A percentile compares a stretch with the other conserved stretches of the same genome.
Evolutionary conservation across 2,797 vertebrate species (phyloP).

Genomic region (Caiman crocodilus): DNA sequence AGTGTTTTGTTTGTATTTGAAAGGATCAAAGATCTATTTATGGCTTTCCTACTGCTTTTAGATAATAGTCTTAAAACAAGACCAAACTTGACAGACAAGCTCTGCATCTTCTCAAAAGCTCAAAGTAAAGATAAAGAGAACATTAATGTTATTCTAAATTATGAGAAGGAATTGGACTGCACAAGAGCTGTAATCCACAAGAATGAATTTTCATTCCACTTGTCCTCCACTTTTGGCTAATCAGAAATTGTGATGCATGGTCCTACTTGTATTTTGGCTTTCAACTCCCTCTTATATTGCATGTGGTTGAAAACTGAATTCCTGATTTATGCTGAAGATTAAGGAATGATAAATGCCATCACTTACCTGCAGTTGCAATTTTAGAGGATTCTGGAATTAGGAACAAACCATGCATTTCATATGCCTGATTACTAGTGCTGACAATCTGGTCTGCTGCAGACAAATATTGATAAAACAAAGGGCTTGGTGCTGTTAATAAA

Average conservation of each 20-base stretch:
- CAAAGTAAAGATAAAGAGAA: conserved; percentile 54
- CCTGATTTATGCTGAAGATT: conserved; percentile 32
- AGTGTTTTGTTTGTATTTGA: conserved; percentile 50
- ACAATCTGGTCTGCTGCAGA: conserved; percentile 43
- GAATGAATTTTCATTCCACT: conserved; percentile 63
- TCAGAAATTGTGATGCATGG: conserved; percentile 67
- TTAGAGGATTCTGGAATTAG: conserved; percentile 46
- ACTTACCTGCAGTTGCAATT: neutral
- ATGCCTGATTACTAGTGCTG: conserved; percentile 16
- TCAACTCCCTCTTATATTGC: conserved; percentile 52
- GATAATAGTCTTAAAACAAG: conserved; percentile 67
- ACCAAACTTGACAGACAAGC: conserved; percentile 72
- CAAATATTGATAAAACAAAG: conserved; percentile 20
- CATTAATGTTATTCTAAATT: conserved; percentile 70
- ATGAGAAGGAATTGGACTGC: conserved; percentile 61
- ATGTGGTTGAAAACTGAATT: conserved; percentile 46
- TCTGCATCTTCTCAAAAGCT: conserved; percentile 75
- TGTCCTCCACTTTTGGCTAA: conserved; percentile 61
- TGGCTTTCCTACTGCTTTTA: conserved; percentile 46
- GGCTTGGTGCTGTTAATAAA: conserved; percentile 44
- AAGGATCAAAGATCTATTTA: conserved; percentile 64
- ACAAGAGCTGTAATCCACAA: conserved; percentile 59
- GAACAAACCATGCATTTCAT: conserved; percentile 51
- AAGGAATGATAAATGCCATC: conserved; percentile 36
- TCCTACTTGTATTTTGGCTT: conserved; percentile 61